A percentile compares a stretch with the other conserved stretches of the same genome.
phyloP scores from a whole-genome alignment of 2,113 vertebrate species.

The Rhea pennata region DNA sequence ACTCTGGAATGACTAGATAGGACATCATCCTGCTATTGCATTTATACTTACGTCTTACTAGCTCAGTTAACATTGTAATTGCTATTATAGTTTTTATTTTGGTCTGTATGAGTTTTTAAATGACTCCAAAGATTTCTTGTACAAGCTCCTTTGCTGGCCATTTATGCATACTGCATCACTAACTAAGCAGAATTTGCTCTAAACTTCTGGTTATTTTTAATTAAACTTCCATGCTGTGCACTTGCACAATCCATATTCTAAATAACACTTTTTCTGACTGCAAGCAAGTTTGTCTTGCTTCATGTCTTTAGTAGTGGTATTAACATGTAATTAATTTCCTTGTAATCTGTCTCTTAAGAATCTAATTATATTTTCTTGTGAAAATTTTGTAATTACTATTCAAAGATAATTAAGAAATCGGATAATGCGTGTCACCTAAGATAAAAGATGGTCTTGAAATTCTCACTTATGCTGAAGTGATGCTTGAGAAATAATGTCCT shows the following conservation, averaged over 20 bases:
- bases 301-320: background rate
- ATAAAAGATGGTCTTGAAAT: background rate
- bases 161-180: background rate
- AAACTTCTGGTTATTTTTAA: background rate
- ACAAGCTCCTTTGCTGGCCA: background rate
- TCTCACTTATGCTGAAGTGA: background rate
- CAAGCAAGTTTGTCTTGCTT: background rate
- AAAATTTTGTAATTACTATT: conserved; percentile 1
- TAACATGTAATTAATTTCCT: background rate
- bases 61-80: background rate
- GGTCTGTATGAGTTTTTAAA: background rate
- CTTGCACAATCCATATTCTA: background rate
- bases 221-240: background rate
- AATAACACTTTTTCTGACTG: background rate
- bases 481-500: background rate
- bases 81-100: background rate
- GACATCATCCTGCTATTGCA: background rate
- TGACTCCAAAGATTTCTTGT: background rate
- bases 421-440: background rate
- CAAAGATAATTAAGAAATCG: conserved; percentile 1
- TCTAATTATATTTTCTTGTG: background rate
- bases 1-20: background rate
- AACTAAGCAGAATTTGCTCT: background rate
- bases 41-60: background rate
- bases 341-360: background rate